Evolutionary conservation across 2,888 invertebrate genomes (phyloP).

Genomic region (Aleiodes testaceus): DNA sequence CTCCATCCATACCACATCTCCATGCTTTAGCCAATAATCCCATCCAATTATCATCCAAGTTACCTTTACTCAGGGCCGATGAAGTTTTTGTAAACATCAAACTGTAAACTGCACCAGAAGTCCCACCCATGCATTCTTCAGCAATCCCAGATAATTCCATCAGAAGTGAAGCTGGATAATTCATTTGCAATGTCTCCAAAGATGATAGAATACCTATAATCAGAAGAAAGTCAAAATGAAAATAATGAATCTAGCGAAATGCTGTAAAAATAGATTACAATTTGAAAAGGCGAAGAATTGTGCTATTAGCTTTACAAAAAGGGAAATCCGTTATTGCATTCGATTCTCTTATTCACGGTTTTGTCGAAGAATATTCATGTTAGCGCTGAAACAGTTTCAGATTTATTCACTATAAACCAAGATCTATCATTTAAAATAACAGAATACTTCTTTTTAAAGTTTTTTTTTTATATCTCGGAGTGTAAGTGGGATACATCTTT

Average conservation of each 20-base stretch:
- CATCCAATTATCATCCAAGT: constrained; percentile 49
- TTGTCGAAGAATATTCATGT: not conserved
- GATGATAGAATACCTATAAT: constrained; percentile 59
- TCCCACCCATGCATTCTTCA: constrained; percentile 84
- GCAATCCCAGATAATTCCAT: constrained; percentile 77
- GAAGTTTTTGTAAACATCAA: constrained; percentile 82
- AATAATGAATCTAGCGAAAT: no score
- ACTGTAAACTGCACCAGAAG: constrained; percentile 86
- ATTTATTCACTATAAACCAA: not conserved
- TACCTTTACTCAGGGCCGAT: constrained; percentile 63
- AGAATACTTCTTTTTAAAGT: no score
- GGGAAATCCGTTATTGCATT: no score
- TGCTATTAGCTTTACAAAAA: no score
- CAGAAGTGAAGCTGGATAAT: constrained; percentile 73
- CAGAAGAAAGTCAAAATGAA: constrained; percentile 20
- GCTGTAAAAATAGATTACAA: no score
- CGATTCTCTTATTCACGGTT: no score
- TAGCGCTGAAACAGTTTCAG: not conserved
- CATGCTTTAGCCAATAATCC: constrained; percentile 76
- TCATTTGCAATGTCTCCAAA: constrained; percentile 54
- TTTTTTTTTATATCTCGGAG: no score
- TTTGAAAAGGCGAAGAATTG: no score
- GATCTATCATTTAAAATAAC: no score
- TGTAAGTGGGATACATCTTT: no score
- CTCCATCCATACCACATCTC: constrained; percentile 76